phyloP scores from a whole-genome alignment of 2,113 vertebrate species.

The Peromyscus californicus region DNA sequence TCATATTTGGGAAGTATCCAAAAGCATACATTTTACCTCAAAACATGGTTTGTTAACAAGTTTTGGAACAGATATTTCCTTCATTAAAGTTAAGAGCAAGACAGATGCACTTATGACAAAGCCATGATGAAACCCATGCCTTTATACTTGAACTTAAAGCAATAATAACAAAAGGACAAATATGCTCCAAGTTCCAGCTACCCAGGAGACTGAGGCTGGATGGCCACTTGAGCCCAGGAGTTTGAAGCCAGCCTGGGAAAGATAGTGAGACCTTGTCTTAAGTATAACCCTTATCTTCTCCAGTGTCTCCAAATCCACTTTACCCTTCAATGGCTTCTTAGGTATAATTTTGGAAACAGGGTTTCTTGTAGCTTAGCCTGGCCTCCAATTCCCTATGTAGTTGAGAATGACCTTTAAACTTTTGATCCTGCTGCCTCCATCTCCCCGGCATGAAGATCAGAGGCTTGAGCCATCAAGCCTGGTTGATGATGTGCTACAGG shows the following conservation, averaged over 20 bases:
- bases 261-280: neutral
- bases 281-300: neutral
- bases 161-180: neutral
- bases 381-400: neutral
- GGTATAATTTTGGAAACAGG: neutral
- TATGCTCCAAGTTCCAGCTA: neutral
- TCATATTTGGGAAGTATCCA: neutral
- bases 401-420: neutral
- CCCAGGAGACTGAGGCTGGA: neutral
- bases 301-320: neutral
- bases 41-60: constrained; percentile 43
- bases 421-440: neutral
- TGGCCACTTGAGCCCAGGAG: neutral
- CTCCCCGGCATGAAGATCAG: neutral
- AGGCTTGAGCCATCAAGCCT: neutral
- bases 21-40: neutral
- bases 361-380: neutral
- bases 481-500: neutral
- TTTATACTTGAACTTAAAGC: neutral
- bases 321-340: neutral
- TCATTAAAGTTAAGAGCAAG: constrained; percentile 35
- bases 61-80: constrained; percentile 40
- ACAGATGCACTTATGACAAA: neutral
- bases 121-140: too few species aligned
- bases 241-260: neutral